Evolutionary conservation across 2,888 invertebrate species (phyloP).

Genomic region (Apoda limacodes): DNA sequence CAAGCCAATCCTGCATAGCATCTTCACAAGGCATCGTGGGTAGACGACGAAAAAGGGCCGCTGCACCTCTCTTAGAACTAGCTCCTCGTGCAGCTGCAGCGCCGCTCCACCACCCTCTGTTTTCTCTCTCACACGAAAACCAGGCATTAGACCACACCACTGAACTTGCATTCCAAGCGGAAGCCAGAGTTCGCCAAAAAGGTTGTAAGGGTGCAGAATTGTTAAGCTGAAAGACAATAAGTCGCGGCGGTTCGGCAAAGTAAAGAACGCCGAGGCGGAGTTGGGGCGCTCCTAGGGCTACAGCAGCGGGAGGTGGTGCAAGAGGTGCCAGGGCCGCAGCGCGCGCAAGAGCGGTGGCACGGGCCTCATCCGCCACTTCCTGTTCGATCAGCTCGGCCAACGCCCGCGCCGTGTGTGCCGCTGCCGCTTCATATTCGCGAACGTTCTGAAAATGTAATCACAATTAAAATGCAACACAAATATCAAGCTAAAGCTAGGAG

Average conservation of each 20-base stretch:
- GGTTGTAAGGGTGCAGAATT: constrained; percentile 59
- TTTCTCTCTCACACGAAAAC: constrained; percentile 51
- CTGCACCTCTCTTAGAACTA: constrained; percentile 63
- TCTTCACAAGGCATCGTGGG: constrained; percentile 81
- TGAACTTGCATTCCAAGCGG: constrained; percentile 57
- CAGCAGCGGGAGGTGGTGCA: constrained; percentile 50
- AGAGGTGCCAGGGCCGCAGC: constrained; percentile 52
- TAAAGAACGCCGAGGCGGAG: constrained; percentile 60
- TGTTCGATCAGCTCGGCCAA: constrained; percentile 56
- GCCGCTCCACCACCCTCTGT: constrained; percentile 57
- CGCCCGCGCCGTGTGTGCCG: constrained; percentile 53
- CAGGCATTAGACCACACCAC: constrained; percentile 60
- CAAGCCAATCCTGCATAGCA: constrained; percentile 75
- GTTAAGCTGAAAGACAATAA: constrained; percentile 59
- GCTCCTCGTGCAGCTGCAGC: constrained; percentile 52
- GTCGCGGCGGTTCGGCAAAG: constrained; percentile 45
- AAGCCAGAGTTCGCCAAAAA: constrained; percentile 66
- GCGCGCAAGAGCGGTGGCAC: constrained; percentile 51
- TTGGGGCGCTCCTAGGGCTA: constrained; percentile 61
- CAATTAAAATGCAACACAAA: constrained; percentile 14
- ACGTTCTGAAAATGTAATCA: constrained; percentile 35
- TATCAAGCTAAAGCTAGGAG: too few relatives aligned
- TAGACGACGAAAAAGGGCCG: constrained; percentile 71
- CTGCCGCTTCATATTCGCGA: constrained; percentile 54
- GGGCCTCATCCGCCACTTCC: constrained; percentile 47